Percentiles rank a stretch among this genome's conserved stretches.
These are phyloP conservation scores for Hypsopygia costalis DNA, from an alignment of 2,888 invertebrate species.

Conservation along the genomic window DNA sequence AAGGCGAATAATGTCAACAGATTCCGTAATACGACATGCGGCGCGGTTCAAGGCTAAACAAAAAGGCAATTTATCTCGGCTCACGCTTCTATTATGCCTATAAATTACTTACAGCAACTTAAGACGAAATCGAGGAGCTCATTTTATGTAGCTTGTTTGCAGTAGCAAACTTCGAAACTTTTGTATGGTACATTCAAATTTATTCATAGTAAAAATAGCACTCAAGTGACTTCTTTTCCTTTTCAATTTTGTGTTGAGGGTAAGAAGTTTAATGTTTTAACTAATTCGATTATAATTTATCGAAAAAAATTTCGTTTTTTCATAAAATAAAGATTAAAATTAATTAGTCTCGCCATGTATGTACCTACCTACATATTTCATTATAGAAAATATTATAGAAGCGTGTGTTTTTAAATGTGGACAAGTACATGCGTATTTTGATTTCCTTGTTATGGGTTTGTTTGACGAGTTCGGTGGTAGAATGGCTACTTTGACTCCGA, in stretches of 20 bases:
- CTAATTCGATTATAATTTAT: too few species aligned
- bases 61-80: constrained; percentile 48
- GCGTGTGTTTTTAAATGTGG: too few species aligned
- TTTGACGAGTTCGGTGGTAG: too few species aligned
- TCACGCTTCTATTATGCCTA: constrained; percentile 46
- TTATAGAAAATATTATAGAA: too few species aligned
- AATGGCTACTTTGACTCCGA: too few species aligned
- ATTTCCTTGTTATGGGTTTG: too few species aligned
- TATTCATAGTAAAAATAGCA: neutral
- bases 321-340: too few species aligned
- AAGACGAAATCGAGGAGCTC: constrained; percentile 16
- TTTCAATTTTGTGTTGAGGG: neutral
- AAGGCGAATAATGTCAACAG: constrained; percentile 32
- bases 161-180: constrained; percentile 6
- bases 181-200: constrained; percentile 6
- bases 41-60: constrained; percentile 42
- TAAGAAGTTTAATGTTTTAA: too few species aligned
- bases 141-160: constrained; percentile 18
- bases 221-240: neutral
- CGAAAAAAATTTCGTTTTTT: too few species aligned
- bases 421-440: too few species aligned
- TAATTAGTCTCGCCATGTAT: too few species aligned
- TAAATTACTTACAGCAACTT: constrained; percentile 51
- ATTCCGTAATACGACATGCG: constrained; percentile 26
- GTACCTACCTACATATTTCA: too few species aligned